Evolutionary conservation across 2,888 invertebrate genomes (phyloP).

Genomic region (Unio delphinus): DNA sequence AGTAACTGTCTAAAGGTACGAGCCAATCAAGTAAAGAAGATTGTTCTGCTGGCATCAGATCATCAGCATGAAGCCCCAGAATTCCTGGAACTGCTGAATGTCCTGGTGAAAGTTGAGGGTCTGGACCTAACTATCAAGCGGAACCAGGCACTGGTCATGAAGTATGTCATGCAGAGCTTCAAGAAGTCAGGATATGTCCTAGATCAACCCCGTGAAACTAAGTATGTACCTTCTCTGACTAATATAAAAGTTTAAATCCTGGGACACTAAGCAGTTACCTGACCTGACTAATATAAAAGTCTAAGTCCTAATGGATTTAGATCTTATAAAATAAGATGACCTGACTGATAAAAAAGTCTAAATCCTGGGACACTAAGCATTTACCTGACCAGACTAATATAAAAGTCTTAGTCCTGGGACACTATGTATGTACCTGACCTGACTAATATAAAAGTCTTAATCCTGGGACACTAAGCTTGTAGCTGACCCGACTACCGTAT

Average conservation of each 20-base stretch:
- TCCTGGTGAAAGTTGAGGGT: conserved; percentile 67
- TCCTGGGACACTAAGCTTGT: too few species aligned
- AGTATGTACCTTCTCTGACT: conserved; percentile 18
- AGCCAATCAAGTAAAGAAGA: conserved; percentile 66
- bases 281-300: too few species aligned
- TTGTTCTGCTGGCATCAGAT: conserved; percentile 64
- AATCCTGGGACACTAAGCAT: too few species aligned
- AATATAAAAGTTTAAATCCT: not conserved
- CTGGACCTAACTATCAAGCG: conserved; percentile 68
- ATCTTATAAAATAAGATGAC: too few species aligned
- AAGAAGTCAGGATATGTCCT: conserved; percentile 66
- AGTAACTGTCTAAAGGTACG: conserved; percentile 67
- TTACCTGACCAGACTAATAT: not conserved
- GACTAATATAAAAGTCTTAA: too few species aligned
- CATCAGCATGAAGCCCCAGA: conserved; percentile 66
- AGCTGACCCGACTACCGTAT: too few species aligned
- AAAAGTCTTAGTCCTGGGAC: conserved; percentile 50
- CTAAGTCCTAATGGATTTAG: too few species aligned
- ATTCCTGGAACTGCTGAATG: conserved; percentile 64
- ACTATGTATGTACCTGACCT: conserved; percentile 6
- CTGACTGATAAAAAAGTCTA: not conserved
- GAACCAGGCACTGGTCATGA: conserved; percentile 70
- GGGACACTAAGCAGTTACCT: not conserved
- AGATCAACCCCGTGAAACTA: conserved; percentile 62
- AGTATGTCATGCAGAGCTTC: conserved; percentile 70